Base-by-base conservation (phyloP, 2,797 vertebrate species). In the Helicolenus hilgendorfi region DNA sequence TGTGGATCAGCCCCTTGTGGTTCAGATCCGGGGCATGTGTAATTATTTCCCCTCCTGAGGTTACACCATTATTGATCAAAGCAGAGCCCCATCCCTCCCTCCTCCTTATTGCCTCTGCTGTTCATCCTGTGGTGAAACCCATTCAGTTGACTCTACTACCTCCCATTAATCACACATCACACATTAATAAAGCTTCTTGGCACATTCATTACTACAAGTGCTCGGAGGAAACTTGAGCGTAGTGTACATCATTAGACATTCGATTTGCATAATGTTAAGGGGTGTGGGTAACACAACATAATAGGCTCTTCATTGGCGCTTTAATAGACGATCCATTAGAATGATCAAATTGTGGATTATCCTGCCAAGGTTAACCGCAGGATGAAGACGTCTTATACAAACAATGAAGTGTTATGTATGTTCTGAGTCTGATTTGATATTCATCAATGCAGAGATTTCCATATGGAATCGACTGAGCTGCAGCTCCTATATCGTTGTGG, bases 61-160 rank as follows among this genome's bases (percentile, higher is more conserved):
- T 93, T 91, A 74, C 72, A 73, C 65, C 4, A 35, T 83, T 88
- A 95, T 92, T 85, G 95, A 94, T 95, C 86, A 91, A 89, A 91
- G 83, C 77, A 4, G 11, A 82, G 53, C 29, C 20, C 72, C 79
- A 45, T 76, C 68, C 59, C 58, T 79, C 64, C 55, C 53, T 81
- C 64, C 53, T 79, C 74, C 63, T 89, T 92, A 91, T 79, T 91
- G 86, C 92, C 73, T 74, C 67, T 3, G 11, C 71, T 62, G 72
- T 74, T 92, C 71, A 67, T 83, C 78, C 85, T 81, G 35, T 62
- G 45, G 70, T 79, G 81, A 86, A 88, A 89, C 78, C 82, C 62
- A 75, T 84, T 89, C 45, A 77, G 49, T 77, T 75, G 68, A 67
- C 79, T 78, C 24, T 63, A 83, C 60, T 18, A 35, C 13, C 68